These are phyloP conservation scores for Parthenolecanium corni DNA, from an alignment of 2,888 invertebrate genomes.

Conservation along the genomic window DNA sequence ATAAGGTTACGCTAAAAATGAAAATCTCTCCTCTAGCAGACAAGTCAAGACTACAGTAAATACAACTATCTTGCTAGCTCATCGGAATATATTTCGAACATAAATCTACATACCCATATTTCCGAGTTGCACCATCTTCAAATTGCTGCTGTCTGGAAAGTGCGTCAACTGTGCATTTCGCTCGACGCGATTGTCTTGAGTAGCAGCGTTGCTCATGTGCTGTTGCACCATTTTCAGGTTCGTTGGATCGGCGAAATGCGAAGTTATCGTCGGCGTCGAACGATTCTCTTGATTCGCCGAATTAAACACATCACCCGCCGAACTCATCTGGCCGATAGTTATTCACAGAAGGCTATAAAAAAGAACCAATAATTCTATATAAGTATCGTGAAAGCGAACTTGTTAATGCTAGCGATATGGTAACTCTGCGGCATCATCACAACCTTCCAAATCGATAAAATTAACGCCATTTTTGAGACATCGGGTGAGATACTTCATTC, in stretches of 20 bases:
- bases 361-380: background rate
- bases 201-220: constrained; percentile 26
- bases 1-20: too few relatives aligned
- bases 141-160: constrained; percentile 23
- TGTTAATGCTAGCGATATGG: too few relatives aligned
- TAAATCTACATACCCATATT: constrained; percentile 17
- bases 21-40: too few relatives aligned
- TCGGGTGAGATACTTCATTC: too few relatives aligned
- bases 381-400: too few relatives aligned
- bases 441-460: too few relatives aligned
- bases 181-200: constrained; percentile 28
- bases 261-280: constrained; percentile 17
- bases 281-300: constrained; percentile 27
- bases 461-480: too few relatives aligned
- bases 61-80: too few relatives aligned
- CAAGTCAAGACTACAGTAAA: too few relatives aligned
- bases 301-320: constrained; percentile 24
- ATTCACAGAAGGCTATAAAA: constrained; percentile 10
- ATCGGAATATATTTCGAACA: too few relatives aligned
- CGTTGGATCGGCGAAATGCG: constrained; percentile 23
- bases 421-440: too few relatives aligned
- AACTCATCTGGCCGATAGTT: constrained; percentile 22
- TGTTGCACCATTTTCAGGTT: constrained; percentile 27
- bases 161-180: constrained; percentile 19
- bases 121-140: constrained; percentile 26